These are phyloP conservation scores for Ophioninae sp. DNA, from an alignment of 2,888 invertebrate species.

Conservation along the genomic window DNA sequence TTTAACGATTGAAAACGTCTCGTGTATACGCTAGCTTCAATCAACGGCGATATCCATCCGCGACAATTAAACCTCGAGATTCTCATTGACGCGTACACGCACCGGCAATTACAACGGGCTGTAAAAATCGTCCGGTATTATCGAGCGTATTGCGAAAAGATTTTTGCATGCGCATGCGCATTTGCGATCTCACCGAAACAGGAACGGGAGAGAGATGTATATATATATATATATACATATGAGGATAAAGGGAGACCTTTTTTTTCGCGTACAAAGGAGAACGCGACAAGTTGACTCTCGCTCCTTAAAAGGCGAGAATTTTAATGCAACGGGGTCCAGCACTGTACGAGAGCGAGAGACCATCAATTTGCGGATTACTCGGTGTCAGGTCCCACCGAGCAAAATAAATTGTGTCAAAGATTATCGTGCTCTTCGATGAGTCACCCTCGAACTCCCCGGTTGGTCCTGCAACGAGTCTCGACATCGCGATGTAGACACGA, in stretches of 20 bases:
- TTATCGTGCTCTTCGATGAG: slow-evolving; percentile 55
- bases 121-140: slow-evolving; percentile 12
- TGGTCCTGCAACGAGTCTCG: slow-evolving; percentile 28
- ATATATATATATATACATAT: background rate
- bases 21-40: background rate
- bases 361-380: slow-evolving; percentile 60
- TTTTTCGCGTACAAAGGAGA: slow-evolving; percentile 33
- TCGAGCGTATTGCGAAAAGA: slow-evolving; percentile 23
- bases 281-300: slow-evolving; percentile 67
- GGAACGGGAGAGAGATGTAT: background rate
- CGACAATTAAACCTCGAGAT: slow-evolving; percentile 37
- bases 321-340: slow-evolving; percentile 44
- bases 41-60: slow-evolving; percentile 31
- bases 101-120: slow-evolving; percentile 9
- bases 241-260: background rate
- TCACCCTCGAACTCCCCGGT: slow-evolving; percentile 32
- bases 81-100: background rate
- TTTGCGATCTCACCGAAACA: background rate
- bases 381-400: slow-evolving; percentile 43
- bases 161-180: slow-evolving; percentile 17
- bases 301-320: slow-evolving; percentile 71
- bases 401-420: slow-evolving; percentile 62
- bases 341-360: slow-evolving; percentile 20
- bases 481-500: background rate
- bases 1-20: slow-evolving; percentile 18